Evolutionary conservation across 1,140 invertebrate species (phyloP), one percentile per base, ranked within the genome.

Genomic region (Batillaria attramentaria): DNA sequence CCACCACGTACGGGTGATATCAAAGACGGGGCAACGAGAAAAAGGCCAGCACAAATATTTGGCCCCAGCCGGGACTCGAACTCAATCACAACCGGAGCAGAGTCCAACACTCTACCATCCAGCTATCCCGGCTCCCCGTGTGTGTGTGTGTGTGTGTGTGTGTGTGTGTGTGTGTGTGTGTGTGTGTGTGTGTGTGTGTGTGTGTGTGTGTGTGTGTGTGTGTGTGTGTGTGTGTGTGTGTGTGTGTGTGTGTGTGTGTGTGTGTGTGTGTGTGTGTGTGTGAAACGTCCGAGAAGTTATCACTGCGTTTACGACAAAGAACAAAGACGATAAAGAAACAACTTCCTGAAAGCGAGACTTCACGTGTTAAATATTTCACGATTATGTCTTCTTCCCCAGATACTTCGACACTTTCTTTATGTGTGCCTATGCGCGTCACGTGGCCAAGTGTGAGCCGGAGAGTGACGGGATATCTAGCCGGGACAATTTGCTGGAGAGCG

Each of bases 391-490:
- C 18, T 72, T 20, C 87, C 89, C 31, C 84, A 94, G 94, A 60
- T 93, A 95, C 81, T 95, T 95, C 81, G 93, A 94, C 81, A 93
- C 93, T 60, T 95, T 95, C 85, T 92, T 93, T 77, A 95, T 94
- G 85, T 95, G 95, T 82, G 91, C 91, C 1, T 94, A 93, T 84
- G 93, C 93, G 6, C 93, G 93, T 0, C 90, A 92, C 57, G 93
- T 95, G 3, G 85, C 90, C 50, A 91, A 93, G 75, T 96, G 95
- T 85, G 90, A 89, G 72, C 95, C 95, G 1, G 90, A 92, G 24
- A 93, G 93, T 3, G 94, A 95, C 87, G 95, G 95, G 31, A 91
- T 95, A 1, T 95, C 94, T 1, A 94, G 94, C 28, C 90, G 93
- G 24, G 89, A 92, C 42, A 92, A 95, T 86, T 89, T 96, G 13